These are phyloP conservation scores for Fragum whitleyi DNA, from an alignment of 2,888 invertebrate species.

Conservation along the genomic window DNA sequence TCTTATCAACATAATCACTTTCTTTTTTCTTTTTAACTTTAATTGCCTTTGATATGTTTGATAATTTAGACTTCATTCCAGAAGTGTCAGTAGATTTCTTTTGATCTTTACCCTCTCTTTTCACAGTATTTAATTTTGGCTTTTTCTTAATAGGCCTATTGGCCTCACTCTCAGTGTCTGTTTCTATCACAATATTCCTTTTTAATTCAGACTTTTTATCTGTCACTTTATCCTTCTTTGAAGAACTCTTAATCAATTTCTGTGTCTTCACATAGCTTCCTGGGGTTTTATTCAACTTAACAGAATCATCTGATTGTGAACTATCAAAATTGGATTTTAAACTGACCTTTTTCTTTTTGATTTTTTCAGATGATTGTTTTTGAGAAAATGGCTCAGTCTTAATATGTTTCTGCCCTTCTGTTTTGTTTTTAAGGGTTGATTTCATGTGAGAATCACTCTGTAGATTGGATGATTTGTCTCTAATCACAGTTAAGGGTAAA, in stretches of 20 bases:
- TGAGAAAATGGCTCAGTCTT: not conserved
- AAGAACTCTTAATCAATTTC: not conserved
- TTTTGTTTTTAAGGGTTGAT: too few relatives aligned
- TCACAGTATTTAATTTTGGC: not conserved
- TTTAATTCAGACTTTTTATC: conserved; percentile 20
- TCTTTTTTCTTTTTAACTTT: conserved; percentile 8
- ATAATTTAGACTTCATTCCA: not conserved
- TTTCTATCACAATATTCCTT: conserved; percentile 21
- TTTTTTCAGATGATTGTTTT: not conserved
- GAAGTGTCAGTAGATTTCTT: conserved; percentile 1
- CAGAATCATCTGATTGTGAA: conserved; percentile 22
- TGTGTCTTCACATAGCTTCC: conserved; percentile 32
- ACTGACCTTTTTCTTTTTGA: not conserved
- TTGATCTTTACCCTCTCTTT: conserved; percentile 29
- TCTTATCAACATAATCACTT: not conserved
- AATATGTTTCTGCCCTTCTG: too few relatives aligned
- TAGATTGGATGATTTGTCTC: too few relatives aligned
- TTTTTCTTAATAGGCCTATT: conserved; percentile 2
- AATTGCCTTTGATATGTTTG: not conserved
- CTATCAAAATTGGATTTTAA: not conserved
- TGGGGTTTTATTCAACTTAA: conserved; percentile 33
- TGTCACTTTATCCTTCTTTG: not conserved
- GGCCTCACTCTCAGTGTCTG: conserved; percentile 31
- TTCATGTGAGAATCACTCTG: too few relatives aligned
- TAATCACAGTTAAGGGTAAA: too few relatives aligned